A percentile compares a stretch with the other conserved stretches of the same genome.
These are phyloP conservation scores for Euplexia lucipara DNA, from an alignment of 2,888 invertebrate genomes.

Conservation along the genomic window DNA sequence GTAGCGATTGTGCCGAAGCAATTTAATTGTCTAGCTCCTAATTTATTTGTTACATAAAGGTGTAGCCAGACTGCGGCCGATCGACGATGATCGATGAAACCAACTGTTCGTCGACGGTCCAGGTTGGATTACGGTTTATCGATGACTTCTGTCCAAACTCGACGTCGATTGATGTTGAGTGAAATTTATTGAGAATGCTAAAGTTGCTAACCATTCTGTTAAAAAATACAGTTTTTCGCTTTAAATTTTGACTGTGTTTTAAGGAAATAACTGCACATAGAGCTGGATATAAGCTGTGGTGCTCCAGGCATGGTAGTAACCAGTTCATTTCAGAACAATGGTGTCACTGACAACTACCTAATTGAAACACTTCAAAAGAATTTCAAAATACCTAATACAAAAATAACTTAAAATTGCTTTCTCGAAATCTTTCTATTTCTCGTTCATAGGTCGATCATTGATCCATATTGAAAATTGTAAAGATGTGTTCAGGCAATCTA, in stretches of 20 bases:
- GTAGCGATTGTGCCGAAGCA: conserved; percentile 44
- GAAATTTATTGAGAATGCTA: too few species aligned
- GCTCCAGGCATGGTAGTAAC: too few species aligned
- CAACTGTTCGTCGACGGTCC: not conserved
- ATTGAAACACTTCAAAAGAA: too few species aligned
- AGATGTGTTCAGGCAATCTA: not conserved
- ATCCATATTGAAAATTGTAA: not conserved
- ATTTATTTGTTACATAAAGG: conserved; percentile 48
- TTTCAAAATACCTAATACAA: too few species aligned
- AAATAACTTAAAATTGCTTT: too few species aligned
- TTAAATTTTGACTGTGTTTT: too few species aligned
- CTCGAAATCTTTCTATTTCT: not conserved
- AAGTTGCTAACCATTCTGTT: too few species aligned
- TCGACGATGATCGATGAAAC: not conserved
- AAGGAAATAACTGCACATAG: too few species aligned
- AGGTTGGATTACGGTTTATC: not conserved
- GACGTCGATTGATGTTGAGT: not conserved
- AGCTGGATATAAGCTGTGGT: too few species aligned
- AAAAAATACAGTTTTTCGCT: too few species aligned
- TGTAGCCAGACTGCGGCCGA: not conserved
- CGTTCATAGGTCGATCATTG: not conserved
- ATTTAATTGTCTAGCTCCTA: conserved; percentile 40
- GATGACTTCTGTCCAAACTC: not conserved
- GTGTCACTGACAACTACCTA: too few species aligned
- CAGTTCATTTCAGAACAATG: too few species aligned